Evolutionary conservation across 2,797 vertebrate species (phyloP).

Genomic region (Rhodeus uyekii): DNA sequence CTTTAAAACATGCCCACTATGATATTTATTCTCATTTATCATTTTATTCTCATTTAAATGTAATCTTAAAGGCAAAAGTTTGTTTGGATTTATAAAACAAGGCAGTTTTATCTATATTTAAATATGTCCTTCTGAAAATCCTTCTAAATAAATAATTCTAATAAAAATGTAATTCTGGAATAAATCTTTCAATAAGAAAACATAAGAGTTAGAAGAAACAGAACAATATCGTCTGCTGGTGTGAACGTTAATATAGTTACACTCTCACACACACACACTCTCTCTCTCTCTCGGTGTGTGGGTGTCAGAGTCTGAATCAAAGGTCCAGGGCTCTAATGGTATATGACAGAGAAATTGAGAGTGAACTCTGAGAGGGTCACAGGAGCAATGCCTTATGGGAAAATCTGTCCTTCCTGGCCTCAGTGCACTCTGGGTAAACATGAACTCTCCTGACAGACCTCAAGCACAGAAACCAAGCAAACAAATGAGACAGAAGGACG

Average conservation of each 20-base stretch:
- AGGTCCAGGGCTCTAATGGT: conserved; percentile 23
- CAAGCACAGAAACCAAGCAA: neutral
- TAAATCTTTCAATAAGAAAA: neutral
- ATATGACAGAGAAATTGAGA: conserved; percentile 28
- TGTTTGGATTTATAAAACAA: too few species aligned
- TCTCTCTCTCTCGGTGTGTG: neutral
- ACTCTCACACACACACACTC: too few species aligned
- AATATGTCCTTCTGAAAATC: too few species aligned
- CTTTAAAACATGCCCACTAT: too few species aligned
- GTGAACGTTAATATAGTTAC: neutral
- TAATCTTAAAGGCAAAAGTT: too few species aligned
- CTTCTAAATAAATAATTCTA: too few species aligned
- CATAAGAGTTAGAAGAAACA: neutral
- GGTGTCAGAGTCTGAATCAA: conserved; percentile 3
- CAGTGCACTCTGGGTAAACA: conserved; percentile 29
- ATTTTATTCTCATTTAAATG: too few species aligned
- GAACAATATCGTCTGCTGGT: neutral
- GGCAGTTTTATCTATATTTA: too few species aligned
- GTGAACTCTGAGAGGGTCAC: neutral
- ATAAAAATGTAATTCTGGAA: too few species aligned
- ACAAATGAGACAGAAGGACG: neutral
- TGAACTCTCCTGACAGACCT: neutral
- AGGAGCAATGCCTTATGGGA: conserved; percentile 24
- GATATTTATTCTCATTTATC: too few species aligned
- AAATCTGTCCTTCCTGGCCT: conserved; percentile 20